Base-by-base conservation (phyloP, 1,140 invertebrate species). In the Drosophila tsacasi region DNA sequence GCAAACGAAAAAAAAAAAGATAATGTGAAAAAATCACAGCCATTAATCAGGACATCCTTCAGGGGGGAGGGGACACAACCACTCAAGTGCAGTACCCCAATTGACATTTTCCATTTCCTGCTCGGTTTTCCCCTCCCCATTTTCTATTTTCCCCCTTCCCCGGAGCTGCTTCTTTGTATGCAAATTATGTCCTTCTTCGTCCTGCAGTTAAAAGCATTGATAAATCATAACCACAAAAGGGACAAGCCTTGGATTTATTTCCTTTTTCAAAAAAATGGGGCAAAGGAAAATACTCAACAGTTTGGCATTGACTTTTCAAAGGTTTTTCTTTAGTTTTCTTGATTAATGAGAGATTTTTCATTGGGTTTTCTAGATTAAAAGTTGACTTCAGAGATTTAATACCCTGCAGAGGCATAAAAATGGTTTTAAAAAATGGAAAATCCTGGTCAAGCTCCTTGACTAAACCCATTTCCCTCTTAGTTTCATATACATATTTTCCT, bases 161-260 rank as follows among this genome's bases (percentile, higher is more conserved):
- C 8, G 3, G 7, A 6, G 2, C 21, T 13, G 79, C 75, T 84
- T n/a, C n/a, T n/a, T n/a, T n/a, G n/a, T 89, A 89, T 90, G 84
- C 81, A 84, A 89, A 89, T 89, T 68, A 78, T 52, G 19, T 47
- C 46, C 58, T 35, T 52, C 10, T 32, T 37, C 37, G 39, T 40
- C 57, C 85, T 90, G 84, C 85, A 90, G 49, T 74, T 79, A 90
- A 89, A 90, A 90, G 84, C 84, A 90, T 85, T 89, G 84, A 90
- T 89, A 90, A 89, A 89, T 89, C 85, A 89, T 90, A 89, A 81
- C 78, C 81, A 79, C 72, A 76, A 44, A 46, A 87, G 42, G n/a
- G 59, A 61, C 25, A 42, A 50, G 49, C 27, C 66, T 32, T 64
- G 72, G 78, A 79, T 86, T 86, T 86, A 75, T 67, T 78, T 68